Conservation (phyloP, 2,888 invertebrate species). For the Erynnis tages region DNA sequence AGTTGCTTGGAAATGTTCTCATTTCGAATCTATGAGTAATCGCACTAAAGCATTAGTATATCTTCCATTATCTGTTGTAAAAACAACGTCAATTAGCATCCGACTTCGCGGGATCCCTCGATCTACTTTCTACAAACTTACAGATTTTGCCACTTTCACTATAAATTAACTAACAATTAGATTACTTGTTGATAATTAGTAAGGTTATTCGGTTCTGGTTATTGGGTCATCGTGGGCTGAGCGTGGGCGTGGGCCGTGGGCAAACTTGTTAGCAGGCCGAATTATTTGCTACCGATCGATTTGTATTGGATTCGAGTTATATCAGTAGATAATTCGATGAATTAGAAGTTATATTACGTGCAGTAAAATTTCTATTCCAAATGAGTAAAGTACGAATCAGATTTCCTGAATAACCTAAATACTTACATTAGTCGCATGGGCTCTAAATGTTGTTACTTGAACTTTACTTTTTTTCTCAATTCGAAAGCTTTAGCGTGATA, state of each 20-base stretch:
- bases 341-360: too few species aligned
- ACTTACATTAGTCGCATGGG: too few species aligned
- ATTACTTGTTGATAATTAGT: slow-evolving; percentile 31
- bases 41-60: neutral
- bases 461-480: too few species aligned
- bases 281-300: slow-evolving; percentile 29
- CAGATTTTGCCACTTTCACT: slow-evolving; percentile 14
- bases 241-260: slow-evolving; percentile 34
- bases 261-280: slow-evolving; percentile 20
- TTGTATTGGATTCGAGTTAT: neutral
- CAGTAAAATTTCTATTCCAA: too few species aligned
- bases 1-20: too few species aligned
- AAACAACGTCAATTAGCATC: slow-evolving; percentile 7
- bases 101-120: neutral
- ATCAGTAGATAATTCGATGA: too few species aligned
- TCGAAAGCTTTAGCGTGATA: too few species aligned
- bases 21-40: slow-evolving; percentile 3
- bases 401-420: too few species aligned
- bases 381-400: too few species aligned
- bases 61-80: neutral
- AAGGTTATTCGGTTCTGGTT: slow-evolving; percentile 29
- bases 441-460: too few species aligned
- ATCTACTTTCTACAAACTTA: slow-evolving; percentile 19
- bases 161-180: slow-evolving; percentile 10
- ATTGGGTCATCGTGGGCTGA: slow-evolving; percentile 38